phyloP scores from a whole-genome alignment of 2,113 vertebrate genomes.

The Pipa parva region DNA sequence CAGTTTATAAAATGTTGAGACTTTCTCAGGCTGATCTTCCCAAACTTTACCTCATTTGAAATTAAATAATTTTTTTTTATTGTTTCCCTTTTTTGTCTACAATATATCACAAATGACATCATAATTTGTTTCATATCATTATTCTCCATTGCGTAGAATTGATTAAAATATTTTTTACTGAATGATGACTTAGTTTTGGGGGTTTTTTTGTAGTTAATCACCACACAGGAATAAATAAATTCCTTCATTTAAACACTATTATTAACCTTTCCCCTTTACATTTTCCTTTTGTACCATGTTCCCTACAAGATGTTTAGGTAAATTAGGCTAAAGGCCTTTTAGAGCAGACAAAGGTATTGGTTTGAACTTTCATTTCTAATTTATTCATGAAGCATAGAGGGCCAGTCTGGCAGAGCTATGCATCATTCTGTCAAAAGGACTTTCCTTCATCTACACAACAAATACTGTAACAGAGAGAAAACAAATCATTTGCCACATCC shows the following conservation, averaged over 20 bases:
- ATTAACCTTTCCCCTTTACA: constrained; percentile 69
- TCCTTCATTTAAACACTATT: constrained; percentile 60
- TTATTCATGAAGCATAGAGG: constrained; percentile 71
- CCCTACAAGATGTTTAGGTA: constrained; percentile 70
- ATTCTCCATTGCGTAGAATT: constrained; percentile 3
- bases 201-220: no score
- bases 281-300: constrained; percentile 59
- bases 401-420: constrained; percentile 61
- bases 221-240: constrained; percentile 34
- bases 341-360: constrained; percentile 67
- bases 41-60: no score
- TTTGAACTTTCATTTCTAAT: constrained; percentile 73
- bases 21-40: no score
- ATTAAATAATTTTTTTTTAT: no score
- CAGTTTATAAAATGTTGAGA: no score
- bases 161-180: constrained; percentile 36
- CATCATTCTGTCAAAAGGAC: constrained; percentile 68
- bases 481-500: constrained; percentile 35
- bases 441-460: constrained; percentile 58
- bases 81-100: no score
- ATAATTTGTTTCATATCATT: constrained; percentile 23
- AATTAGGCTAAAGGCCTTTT: constrained; percentile 65
- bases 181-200: constrained; percentile 9
- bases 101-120: constrained; percentile 20
- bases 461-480: constrained; percentile 40